Percentiles rank a stretch among this genome's conserved stretches.
phyloP scores from a whole-genome alignment of 2,888 invertebrate genomes.

The Lochmaea crataegi region DNA sequence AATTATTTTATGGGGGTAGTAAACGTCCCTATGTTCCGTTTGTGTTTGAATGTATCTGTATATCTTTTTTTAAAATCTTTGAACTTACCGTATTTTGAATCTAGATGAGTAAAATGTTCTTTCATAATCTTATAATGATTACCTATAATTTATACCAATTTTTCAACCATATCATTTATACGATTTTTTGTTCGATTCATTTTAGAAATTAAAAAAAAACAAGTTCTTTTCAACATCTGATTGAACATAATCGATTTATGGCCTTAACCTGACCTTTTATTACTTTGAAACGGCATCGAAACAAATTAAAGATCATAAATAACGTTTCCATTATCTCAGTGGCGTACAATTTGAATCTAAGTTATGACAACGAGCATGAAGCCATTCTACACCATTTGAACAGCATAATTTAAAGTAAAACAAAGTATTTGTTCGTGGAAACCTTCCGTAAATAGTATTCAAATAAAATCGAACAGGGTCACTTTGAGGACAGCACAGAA shows the following conservation, averaged over 20 bases:
- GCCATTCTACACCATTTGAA: no score
- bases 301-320: constrained; percentile 13
- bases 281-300: constrained; percentile 4
- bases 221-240: constrained; percentile 3
- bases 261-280: constrained; percentile 19
- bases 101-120: not conserved
- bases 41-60: no score
- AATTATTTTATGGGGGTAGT: no score
- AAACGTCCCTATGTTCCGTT: no score
- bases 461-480: no score
- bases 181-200: not conserved
- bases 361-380: no score
- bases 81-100: not conserved
- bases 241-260: constrained; percentile 11
- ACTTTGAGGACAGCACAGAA: not conserved
- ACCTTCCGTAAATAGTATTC: no score
- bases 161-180: not conserved
- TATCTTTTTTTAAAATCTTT: no score
- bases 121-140: not conserved
- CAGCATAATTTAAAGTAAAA: no score
- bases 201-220: not conserved
- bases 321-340: not conserved
- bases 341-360: not conserved
- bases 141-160: not conserved
- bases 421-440: no score